Percentiles rank a stretch among this genome's conserved stretches.
These are phyloP conservation scores for Monopis laevigella DNA, from an alignment of 2,888 invertebrate species.

Conservation along the genomic window DNA sequence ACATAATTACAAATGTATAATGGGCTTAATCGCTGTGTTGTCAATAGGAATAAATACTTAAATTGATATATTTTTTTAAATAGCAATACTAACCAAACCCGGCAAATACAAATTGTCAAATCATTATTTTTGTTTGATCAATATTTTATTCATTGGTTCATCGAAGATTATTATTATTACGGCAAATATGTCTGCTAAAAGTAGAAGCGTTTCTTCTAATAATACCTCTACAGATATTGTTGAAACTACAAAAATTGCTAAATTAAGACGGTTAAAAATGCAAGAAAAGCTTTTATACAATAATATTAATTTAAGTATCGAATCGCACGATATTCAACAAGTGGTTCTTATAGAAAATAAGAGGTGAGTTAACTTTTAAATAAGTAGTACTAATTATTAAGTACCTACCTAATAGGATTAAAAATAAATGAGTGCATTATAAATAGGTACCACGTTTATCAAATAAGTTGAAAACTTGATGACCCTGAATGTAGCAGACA, in stretches of 20 bases:
- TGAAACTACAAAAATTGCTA: constrained; percentile 22
- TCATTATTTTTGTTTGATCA: neutral
- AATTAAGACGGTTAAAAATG: constrained; percentile 43
- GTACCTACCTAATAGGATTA: neutral
- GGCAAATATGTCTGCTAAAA: neutral
- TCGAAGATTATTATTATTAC: neutral
- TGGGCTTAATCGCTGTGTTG: no score
- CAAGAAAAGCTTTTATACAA: constrained; percentile 41
- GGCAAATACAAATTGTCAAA: constrained; percentile 5
- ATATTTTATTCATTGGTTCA: neutral
- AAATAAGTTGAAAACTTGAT: no score
- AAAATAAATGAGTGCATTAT: no score
- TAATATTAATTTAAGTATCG: constrained; percentile 22
- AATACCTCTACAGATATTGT: neutral
- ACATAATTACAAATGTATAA: no score
- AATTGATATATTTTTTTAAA: no score
- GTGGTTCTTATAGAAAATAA: neutral
- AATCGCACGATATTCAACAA: constrained; percentile 9
- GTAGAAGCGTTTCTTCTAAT: no score
- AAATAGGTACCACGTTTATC: no score
- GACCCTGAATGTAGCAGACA: no score
- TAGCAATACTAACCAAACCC: no score
- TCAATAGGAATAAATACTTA: no score
- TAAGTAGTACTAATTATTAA: neutral
- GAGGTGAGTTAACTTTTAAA: neutral